Base-by-base conservation (phyloP, 2,113 vertebrate genomes). In the Mesitornis unicolor region DNA sequence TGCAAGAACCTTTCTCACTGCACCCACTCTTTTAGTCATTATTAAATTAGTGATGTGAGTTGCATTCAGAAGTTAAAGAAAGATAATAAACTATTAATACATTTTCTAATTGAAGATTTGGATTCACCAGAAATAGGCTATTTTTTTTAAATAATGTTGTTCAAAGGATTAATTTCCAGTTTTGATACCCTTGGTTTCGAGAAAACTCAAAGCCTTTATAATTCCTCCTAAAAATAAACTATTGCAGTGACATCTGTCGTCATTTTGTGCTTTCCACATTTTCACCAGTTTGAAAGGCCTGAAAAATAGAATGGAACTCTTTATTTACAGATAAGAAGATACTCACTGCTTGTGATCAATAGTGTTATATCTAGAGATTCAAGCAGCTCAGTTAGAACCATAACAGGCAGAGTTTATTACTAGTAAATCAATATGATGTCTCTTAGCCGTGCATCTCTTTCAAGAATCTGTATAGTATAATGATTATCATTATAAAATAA, bases 241-340 rank as follows among this genome's bases (percentile, higher is more conserved):
- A 22, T 17, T 84, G 20, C 21, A 67, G 21, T 84, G 51, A 89
- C 61, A 93, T 48, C 48, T 90, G 20, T 16, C 61, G 84, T 71
- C 40, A 40, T 84, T 83, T 84, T 73, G 48, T 71, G 67, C 50
- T 90, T 94, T 79, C 54, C 50, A 65, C 42, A 65, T 91, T 86
- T 96, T 91, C 35, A 89, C 42, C 92, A 63, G 70, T 83, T 84
- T 82, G 69, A 96, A 96, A 94, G 67, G 17, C 38, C 26, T 95
- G 40, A 90, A 54, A 86, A 95, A 93, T 16, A 92, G 69, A 87
- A 94, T 53, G 11, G 89, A 60, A 93, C 92, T 67, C 88, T 88
- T 97, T 95, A 96, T 93, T 96, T 96, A 97, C 83, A 97, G 96
- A 91, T 95, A 96, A 97, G 86, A 93, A 96, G 65, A 84, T 88